Evolutionary conservation across 2,797 vertebrate genomes (phyloP), one percentile per base, ranked within the genome.

Genomic region (Gymnopithys bicolor): DNA sequence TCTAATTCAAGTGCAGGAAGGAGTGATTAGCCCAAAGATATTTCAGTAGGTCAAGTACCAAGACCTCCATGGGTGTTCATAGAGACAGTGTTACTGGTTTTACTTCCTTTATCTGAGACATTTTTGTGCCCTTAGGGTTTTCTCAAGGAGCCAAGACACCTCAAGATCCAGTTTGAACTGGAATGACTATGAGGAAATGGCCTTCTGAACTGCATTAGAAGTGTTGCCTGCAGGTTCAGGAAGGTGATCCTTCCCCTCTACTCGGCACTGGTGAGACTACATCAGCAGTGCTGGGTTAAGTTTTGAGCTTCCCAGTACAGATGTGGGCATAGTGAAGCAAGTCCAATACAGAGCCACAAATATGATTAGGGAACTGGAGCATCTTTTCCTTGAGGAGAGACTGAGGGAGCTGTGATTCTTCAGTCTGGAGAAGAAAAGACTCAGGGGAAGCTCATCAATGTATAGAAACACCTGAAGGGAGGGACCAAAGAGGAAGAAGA

Each of bases 261-360:
- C 39, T 59, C 0, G 0, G 5, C 6, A 1, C 37, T 52, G n/a
- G 3, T 35, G 56, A 80, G 45, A 37, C 5, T 25, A 7, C 8
- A 19, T 21, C 51, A 70, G n/a, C n/a, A 10, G 48, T 46, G 24
- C 41, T 60, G 46, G 9, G 4, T 43, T 86, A 22, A 14, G 18
- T 82, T 56, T 30, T 67, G 69, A 5, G 9, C 25, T 73, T 45
- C n/a, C 11, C 43, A 16, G 9, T 11, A 9, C 8, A 15, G n/a
- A 25, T 25, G 16, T 64, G 45, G 24, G 11, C 2, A 3, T 3
- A n/a, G 19, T 19, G 15, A 27, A 71, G 5, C 14, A 43, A 62
- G 33, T 46, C 25, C 14, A 56, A 28, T 39, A 27, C 35, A 75
- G 19, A 16, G 13, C 32, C 27, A 45, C 28, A 62, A 32, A 37